Conservation (phyloP, 2,888 invertebrate species). For the Xestia xanthographa region DNA sequence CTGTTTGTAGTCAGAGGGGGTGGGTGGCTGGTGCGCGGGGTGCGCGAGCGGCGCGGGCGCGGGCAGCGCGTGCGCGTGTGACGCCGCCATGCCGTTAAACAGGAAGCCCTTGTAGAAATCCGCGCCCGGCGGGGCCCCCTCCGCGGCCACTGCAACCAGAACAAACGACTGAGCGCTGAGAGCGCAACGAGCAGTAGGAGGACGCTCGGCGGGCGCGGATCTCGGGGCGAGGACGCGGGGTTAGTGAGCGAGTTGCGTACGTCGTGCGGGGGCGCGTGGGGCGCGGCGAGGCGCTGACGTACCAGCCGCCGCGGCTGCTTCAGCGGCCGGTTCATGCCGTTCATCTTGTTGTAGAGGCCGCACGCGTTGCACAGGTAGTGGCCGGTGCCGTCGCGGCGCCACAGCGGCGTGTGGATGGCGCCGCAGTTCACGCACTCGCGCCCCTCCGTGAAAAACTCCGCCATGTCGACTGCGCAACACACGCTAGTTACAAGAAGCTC, state of each 20-base stretch:
- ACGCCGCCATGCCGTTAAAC: conserved; percentile 92
- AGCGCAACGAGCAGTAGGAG: conserved; percentile 67
- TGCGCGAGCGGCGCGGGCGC: conserved; percentile 77
- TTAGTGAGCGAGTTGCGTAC: conserved; percentile 80
- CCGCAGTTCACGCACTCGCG: conserved; percentile 99
- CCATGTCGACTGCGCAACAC: conserved; percentile 90
- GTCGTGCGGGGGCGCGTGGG: conserved; percentile 84
- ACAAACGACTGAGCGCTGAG: conserved; percentile 74
- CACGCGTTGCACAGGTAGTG: conserved; percentile 99
- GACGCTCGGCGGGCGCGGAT: conserved; percentile 86
- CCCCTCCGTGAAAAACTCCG: conserved; percentile 96
- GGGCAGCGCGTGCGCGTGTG: conserved; percentile 77
- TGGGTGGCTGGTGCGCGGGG: conserved; percentile 78
- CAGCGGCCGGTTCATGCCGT: conserved; percentile 99
- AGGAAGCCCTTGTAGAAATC: conserved; percentile 96
- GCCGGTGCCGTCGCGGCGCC: conserved; percentile 99
- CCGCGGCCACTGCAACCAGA: conserved; percentile 95
- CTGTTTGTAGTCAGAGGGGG: conserved; percentile 88
- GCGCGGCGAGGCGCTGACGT: conserved; percentile 91
- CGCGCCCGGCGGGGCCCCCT: conserved; percentile 95
- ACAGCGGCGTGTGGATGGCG: conserved; percentile 98
- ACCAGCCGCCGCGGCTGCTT: conserved; percentile 99
- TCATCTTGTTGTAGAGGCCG: conserved; percentile 99
- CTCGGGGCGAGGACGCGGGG: conserved; percentile 70
- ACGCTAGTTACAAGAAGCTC: conserved; percentile 67